Conservation (phyloP, 2,888 invertebrate species). For the Perithous albicinctus region DNA sequence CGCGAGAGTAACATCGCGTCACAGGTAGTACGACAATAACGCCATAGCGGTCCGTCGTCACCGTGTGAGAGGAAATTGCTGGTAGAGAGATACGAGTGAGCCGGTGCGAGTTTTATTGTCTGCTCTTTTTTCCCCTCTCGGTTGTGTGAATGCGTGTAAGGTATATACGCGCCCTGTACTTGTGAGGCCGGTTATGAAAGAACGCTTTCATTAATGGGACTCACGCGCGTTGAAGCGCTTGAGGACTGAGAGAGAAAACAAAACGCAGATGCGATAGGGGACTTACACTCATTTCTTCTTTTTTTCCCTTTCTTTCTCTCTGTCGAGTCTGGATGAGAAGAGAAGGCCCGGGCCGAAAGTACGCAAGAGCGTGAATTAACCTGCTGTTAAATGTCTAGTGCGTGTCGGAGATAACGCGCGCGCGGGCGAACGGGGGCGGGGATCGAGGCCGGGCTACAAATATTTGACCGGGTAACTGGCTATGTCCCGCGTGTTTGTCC, state of each 20-base stretch:
- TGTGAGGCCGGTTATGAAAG: slow-evolving; percentile 74
- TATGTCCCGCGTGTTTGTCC: slow-evolving; percentile 75
- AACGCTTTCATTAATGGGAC: slow-evolving; percentile 79
- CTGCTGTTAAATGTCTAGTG: slow-evolving; percentile 74
- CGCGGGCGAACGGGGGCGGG: slow-evolving; percentile 58
- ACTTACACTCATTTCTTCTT: slow-evolving; percentile 24
- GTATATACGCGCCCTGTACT: slow-evolving; percentile 40
- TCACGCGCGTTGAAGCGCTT: slow-evolving; percentile 37
- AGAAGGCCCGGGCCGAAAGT: slow-evolving; percentile 57
- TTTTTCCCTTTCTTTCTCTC: slow-evolving; percentile 43
- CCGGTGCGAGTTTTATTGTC: slow-evolving; percentile 74
- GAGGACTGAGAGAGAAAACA: slow-evolving; percentile 20
- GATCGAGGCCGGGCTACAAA: slow-evolving; percentile 76
- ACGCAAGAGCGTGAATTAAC: slow-evolving; percentile 72
- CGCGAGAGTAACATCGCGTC: slow-evolving; percentile 12
- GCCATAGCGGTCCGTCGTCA: slow-evolving; percentile 16
- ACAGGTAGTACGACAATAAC: slow-evolving; percentile 65
- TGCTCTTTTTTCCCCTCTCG: slow-evolving; percentile 46
- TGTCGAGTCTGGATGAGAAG: slow-evolving; percentile 22
- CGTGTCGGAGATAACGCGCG: slow-evolving; percentile 78
- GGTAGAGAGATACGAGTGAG: slow-evolving; percentile 49
- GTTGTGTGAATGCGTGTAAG: slow-evolving; percentile 6
- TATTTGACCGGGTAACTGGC: slow-evolving; percentile 82
- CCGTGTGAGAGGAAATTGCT: slow-evolving; percentile 62
- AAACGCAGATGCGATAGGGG: slow-evolving; percentile 47